phyloP scores from a whole-genome alignment of 2,888 invertebrate species.

The Agelastica alni region DNA sequence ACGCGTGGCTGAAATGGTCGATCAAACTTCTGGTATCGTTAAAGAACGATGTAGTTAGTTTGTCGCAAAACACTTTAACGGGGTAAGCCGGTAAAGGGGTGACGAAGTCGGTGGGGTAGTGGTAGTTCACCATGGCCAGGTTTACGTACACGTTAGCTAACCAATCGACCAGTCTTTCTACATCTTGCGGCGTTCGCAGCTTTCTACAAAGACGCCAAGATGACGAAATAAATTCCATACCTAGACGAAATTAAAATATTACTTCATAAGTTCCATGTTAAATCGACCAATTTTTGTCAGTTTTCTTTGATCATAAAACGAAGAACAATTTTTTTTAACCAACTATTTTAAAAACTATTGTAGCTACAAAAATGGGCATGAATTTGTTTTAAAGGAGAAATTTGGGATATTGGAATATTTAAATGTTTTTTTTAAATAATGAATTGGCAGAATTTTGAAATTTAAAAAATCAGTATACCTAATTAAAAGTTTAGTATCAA shows the following conservation, averaged over 20 bases:
- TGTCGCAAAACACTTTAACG: conserved; percentile 68
- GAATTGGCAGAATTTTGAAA: too few relatives aligned
- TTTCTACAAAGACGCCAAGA: conserved; percentile 46
- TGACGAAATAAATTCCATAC: conserved; percentile 2
- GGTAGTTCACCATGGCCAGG: conserved; percentile 95
- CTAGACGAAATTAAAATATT: neutral
- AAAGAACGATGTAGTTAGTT: conserved; percentile 50
- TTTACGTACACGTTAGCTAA: conserved; percentile 74
- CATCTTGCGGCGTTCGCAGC: conserved; percentile 65
- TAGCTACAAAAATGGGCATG: too few relatives aligned
- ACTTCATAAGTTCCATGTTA: neutral
- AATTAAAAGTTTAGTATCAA: too few relatives aligned
- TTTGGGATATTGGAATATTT: too few relatives aligned
- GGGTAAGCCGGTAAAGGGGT: conserved; percentile 84
- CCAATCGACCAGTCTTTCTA: conserved; percentile 72
- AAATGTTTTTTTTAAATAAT: too few relatives aligned
- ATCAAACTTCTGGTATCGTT: conserved; percentile 56
- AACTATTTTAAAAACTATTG: too few relatives aligned
- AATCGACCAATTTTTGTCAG: too few relatives aligned
- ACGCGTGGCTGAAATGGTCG: conserved; percentile 67
- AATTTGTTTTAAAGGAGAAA: too few relatives aligned
- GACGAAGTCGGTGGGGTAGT: conserved; percentile 84
- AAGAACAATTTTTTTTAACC: too few relatives aligned
- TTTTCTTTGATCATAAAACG: too few relatives aligned
- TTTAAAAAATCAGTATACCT: too few relatives aligned